Conservation (phyloP, 2,888 invertebrate genomes). For the Sinhomidia bicolor region DNA sequence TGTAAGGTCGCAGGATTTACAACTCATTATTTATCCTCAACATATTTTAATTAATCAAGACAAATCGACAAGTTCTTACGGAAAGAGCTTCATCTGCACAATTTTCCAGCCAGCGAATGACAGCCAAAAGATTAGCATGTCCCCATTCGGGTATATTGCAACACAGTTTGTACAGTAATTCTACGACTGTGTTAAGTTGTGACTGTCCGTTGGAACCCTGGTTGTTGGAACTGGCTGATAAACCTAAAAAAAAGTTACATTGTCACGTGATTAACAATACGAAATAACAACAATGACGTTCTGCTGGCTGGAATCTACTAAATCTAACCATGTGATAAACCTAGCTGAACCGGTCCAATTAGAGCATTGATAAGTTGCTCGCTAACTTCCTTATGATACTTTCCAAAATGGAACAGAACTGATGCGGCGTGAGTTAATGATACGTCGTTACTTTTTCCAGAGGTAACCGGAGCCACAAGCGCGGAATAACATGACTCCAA, state of each 20-base stretch:
- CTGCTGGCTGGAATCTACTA: conserved; percentile 42
- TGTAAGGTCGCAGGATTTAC: too few relatives aligned
- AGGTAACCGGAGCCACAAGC: conserved; percentile 86
- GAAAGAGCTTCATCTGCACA: conserved; percentile 75
- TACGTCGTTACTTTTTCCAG: conserved; percentile 77
- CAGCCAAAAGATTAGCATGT: conserved; percentile 73
- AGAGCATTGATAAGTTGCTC: conserved; percentile 78
- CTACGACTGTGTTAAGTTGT: conserved; percentile 87
- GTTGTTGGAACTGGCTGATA: conserved; percentile 72
- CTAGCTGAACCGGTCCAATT: conserved; percentile 79
- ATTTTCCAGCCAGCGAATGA: conserved; percentile 77
- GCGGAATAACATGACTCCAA: conserved; percentile 88
- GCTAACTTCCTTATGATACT: conserved; percentile 77
- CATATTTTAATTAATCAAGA: not conserved
- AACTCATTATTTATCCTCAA: conserved; percentile 4
- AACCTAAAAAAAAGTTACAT: not conserved
- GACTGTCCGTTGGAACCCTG: conserved; percentile 81
- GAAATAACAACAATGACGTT: too few relatives aligned
- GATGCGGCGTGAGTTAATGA: conserved; percentile 78
- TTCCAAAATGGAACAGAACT: conserved; percentile 86
- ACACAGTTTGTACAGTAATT: conserved; percentile 91
- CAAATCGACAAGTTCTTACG: conserved; percentile 45
- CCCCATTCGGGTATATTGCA: conserved; percentile 78
- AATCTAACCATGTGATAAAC: conserved; percentile 76
- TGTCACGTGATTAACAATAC: too few relatives aligned